A percentile compares a stretch with the other conserved stretches of the same genome.
phyloP scores from a whole-genome alignment of 2,797 vertebrate species.

The Staurois parvus region DNA sequence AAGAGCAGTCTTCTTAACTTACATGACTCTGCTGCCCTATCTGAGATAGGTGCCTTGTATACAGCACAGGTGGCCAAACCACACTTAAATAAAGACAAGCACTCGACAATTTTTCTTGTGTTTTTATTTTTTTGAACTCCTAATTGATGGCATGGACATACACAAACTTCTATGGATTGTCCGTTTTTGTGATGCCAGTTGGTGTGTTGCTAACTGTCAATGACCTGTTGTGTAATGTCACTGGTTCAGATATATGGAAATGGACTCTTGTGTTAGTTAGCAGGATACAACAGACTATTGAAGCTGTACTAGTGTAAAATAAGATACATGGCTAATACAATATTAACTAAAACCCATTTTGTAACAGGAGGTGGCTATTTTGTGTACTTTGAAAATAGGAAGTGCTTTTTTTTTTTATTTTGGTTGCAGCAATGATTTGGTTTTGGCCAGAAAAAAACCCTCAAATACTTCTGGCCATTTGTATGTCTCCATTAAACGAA shows the following conservation, averaged over 20 bases:
- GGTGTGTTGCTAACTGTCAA: conserved; percentile 3
- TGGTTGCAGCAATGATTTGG: background rate
- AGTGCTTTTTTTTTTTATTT: background rate
- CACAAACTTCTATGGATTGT: background rate
- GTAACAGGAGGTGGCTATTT: background rate
- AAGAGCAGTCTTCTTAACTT: conserved; percentile 69
- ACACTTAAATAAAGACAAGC: conserved; percentile 60
- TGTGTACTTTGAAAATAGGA: background rate
- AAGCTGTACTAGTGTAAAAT: background rate
- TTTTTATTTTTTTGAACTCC: conserved; percentile 19
- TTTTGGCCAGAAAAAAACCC: background rate
- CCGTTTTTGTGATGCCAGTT: background rate
- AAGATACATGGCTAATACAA: background rate
- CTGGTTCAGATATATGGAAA: conserved; percentile 25
- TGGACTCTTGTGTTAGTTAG: background rate
- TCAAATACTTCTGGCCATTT: no score
- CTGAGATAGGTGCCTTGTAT: conserved; percentile 83
- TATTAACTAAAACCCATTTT: background rate
- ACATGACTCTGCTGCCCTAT: conserved; percentile 79
- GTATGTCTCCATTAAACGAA: background rate
- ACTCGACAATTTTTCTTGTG: conserved; percentile 29
- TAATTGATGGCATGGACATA: background rate
- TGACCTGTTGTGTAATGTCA: conserved; percentile 24
- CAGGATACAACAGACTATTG: background rate
- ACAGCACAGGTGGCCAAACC: conserved; percentile 30